Evolutionary conservation across 2,888 invertebrate species (phyloP).

Genomic region (Cerastis leucographa): DNA sequence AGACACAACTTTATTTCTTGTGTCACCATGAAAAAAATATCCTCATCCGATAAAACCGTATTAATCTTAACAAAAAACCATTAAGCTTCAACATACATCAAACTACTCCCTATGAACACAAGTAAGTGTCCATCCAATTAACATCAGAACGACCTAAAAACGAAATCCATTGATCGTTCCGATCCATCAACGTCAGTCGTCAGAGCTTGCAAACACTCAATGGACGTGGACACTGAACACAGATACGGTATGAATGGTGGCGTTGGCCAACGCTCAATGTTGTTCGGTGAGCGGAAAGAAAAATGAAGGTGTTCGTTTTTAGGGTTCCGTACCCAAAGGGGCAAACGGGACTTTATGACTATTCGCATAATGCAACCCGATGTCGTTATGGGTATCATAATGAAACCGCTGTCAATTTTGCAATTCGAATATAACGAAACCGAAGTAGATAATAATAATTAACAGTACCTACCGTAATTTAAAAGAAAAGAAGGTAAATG

Average conservation of each 20-base stretch:
- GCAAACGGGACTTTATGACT: too few species aligned
- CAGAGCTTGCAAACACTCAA: conserved; percentile 16
- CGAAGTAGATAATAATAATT: too few species aligned
- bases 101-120: background rate
- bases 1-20: background rate
- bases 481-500: too few species aligned
- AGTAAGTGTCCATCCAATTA: conserved; percentile 25
- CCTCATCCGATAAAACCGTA: background rate
- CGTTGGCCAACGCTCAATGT: background rate
- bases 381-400: too few species aligned
- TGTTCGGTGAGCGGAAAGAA: background rate
- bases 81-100: background rate
- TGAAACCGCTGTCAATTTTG: too few species aligned
- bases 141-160: background rate
- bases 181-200: conserved; percentile 35
- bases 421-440: too few species aligned
- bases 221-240: conserved; percentile 4
- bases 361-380: too few species aligned
- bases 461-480: too few species aligned
- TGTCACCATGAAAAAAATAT: background rate
- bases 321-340: too few species aligned
- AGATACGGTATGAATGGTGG: background rate
- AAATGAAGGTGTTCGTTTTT: too few species aligned
- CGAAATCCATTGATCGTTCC: conserved; percentile 26
- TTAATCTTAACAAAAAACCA: background rate